Evolutionary conservation across 1,140 invertebrate species (phyloP).

Genomic region (Arctopsyche grandis): DNA sequence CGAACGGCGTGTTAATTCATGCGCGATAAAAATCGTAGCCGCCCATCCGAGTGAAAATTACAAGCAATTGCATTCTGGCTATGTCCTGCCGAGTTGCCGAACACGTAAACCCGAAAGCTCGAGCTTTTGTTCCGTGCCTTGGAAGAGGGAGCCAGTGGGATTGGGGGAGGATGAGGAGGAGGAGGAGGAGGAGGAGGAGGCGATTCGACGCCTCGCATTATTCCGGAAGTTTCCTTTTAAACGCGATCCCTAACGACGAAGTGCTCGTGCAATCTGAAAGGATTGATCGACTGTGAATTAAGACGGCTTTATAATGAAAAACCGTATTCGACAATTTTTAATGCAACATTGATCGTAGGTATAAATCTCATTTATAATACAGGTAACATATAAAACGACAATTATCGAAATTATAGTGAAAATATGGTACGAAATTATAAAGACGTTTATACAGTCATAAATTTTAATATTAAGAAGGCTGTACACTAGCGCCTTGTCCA

Average conservation of each 20-base stretch:
- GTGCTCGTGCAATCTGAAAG: neutral
- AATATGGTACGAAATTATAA: too few species aligned
- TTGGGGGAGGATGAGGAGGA: neutral
- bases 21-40: slow-evolving; percentile 55
- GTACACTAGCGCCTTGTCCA: too few species aligned
- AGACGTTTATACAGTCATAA: too few species aligned
- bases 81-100: slow-evolving; percentile 35
- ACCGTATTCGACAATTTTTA: too few species aligned
- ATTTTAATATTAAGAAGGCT: too few species aligned
- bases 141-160: neutral
- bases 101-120: neutral
- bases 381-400: too few species aligned
- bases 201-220: neutral
- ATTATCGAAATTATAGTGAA: too few species aligned
- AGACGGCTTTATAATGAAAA: too few species aligned
- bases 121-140: neutral
- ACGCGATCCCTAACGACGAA: neutral
- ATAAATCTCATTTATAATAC: too few species aligned
- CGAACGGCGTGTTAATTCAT: slow-evolving; percentile 52
- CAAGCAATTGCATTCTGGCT: slow-evolving; percentile 54
- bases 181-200: neutral
- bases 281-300: too few species aligned
- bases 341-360: too few species aligned
- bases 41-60: slow-evolving; percentile 52
- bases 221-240: neutral